A percentile compares a stretch with the other conserved stretches of the same genome.
Evolutionary conservation across 37 sponge, comb jelly and placozoan species (phyloP).

Genomic region (Hormiphora californensis): DNA sequence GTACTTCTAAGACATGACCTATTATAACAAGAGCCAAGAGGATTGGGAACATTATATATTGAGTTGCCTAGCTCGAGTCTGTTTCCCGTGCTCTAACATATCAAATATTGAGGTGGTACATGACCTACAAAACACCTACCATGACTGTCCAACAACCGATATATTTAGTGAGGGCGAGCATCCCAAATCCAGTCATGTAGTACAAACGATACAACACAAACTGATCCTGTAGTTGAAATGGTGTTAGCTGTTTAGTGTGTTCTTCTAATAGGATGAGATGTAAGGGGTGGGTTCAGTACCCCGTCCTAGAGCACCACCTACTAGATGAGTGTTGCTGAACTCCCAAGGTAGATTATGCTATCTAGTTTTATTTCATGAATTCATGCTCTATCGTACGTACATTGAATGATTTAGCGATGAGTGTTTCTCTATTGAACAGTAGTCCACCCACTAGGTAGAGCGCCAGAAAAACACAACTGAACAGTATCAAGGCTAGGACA

Average conservation of each 20-base stretch:
- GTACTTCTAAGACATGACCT: too few relatives aligned
- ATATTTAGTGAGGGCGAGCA: neutral
- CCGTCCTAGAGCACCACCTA: too few relatives aligned
- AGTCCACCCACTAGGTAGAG: neutral
- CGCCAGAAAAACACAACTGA: neutral
- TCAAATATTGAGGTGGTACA: too few relatives aligned
- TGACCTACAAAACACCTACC: too few relatives aligned
- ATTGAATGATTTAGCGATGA: neutral
- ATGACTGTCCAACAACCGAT: conserved; percentile 49
- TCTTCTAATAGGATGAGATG: too few relatives aligned
- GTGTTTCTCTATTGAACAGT: neutral
- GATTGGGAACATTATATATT: too few relatives aligned
- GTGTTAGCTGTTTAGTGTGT: too few relatives aligned
- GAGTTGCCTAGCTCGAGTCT: too few relatives aligned
- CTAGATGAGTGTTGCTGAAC: neutral
- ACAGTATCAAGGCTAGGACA: too few relatives aligned
- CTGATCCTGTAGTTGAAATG: neutral
- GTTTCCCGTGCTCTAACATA: too few relatives aligned
- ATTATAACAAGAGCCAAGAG: too few relatives aligned
- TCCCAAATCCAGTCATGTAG: conserved; percentile 6
- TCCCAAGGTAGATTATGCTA: neutral
- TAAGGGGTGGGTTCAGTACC: too few relatives aligned
- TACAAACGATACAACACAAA: neutral
- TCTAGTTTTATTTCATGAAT: neutral
- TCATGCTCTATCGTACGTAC: neutral